Base-by-base conservation (phyloP, 2,888 invertebrate genomes). In the Seladonia tumulorum region DNA sequence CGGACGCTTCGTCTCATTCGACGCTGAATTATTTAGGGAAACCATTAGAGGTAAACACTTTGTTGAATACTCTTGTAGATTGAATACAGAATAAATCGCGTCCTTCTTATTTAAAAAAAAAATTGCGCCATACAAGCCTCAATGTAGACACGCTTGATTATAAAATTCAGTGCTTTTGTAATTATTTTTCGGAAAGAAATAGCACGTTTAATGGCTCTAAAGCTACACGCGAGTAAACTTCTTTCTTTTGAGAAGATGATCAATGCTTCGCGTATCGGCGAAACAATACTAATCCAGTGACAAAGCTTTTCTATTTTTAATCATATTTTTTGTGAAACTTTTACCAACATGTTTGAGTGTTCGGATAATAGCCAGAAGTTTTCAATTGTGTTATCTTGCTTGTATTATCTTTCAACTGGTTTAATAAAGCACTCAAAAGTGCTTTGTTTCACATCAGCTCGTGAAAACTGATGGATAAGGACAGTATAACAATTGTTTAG, bases 1-100 rank as follows among this genome's bases (percentile, higher is more conserved):
- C 81, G 53, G 90, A 90, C 57, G 74, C 79, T 18, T 81, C 89
- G 42, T 87, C 93, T 16, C 92, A 94, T 71, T 76, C 93, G 3
- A 88, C 94, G 0, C 95, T 96, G 7, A 97, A 97, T 94, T 97
- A 97, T 94, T 96, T 97, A 66, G 98, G 98, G 70, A 98, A 97
- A 95, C 98, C 98, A 1, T 95, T 98, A 68, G 98, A 98, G 96
- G 98, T 98, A 95, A 94, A 94, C 94, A 25, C 70, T 71, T 12
- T 0, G 29, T 60, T 60, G 25, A 25, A 60, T 60, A 14, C 22
- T 22, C 18, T 53, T 53, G 53, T 8, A 53, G 53, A 22, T 22
- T 22, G 22, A 53, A 22, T 53, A 53, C 53, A 53, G 22, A 22
- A 53, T 22, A 22, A 22, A 53, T 53, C 0, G 18, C 7, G 0